Base-by-base conservation (phyloP, 2,797 vertebrate genomes). In the Hybognathus amarus region DNA sequence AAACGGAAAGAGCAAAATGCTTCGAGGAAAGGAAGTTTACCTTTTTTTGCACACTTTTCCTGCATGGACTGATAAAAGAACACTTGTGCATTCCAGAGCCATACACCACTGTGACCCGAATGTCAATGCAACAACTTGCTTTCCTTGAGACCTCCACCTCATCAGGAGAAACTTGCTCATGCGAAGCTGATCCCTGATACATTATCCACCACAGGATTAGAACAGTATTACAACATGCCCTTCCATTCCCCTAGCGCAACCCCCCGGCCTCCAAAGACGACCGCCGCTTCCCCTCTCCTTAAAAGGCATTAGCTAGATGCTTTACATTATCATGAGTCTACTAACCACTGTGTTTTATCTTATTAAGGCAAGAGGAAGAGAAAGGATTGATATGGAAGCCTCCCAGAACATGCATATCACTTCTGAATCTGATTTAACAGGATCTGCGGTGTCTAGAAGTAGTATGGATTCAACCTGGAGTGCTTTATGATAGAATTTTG, bases 121-220 rank as follows among this genome's bases (percentile, higher is more conserved):
- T 88, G 78, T 70, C 77, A 87, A 74, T 79, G 83, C 27, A 67
- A 83, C 90, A 87, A 77, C 79, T 91, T 91, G 89, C 87, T 91
- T 91, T 91, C 15, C 83, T 90, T 87, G 85, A 88, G 61, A 86
- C 89, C 90, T 87, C 88, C 89, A 89, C 85, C 89, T 90, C 90
- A 84, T 90, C 90, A 91, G 88, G 88, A 18, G 67, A 89, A 88
- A 90, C 42, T 87, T 82, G 40, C 79, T 90, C 90, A 90, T 90
- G 93, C 89, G 90, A 88, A 90, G 91, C 91, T 52, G 90, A 93
- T 92, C 92, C 91, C 89, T 85, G 85, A 87, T 78, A 89, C 91
- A 92, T 93, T 94, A 93, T 94, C 91, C 93, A 88, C 86, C 2
- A 36, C 84, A 82, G 93, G 93, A 95, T 95, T 94, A 94, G 80